phyloP scores from a whole-genome alignment of 2,113 vertebrate species.

The Erythrolamprus reginae region DNA sequence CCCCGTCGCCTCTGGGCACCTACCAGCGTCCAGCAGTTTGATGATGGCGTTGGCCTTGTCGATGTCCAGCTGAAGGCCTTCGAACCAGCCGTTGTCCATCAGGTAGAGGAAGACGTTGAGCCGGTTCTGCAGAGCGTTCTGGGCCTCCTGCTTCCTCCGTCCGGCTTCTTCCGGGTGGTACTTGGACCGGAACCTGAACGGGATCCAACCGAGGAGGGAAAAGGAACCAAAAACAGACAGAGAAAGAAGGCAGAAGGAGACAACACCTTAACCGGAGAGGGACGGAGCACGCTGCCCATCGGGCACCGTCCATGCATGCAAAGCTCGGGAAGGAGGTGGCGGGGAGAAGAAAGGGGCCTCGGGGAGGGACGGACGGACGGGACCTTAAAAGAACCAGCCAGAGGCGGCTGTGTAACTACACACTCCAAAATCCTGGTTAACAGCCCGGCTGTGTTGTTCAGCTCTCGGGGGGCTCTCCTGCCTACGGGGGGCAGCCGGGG shows the following conservation, averaged over 20 bases:
- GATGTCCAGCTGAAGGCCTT: conserved; percentile 82
- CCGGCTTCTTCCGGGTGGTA: conserved; percentile 90
- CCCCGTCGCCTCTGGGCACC: neutral
- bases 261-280: neutral
- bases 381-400: neutral
- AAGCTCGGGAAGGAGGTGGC: neutral
- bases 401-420: neutral
- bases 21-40: conserved; percentile 88
- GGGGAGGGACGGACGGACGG: neutral
- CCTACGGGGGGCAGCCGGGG: neutral
- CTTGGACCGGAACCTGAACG: conserved; percentile 86
- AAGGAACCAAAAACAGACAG: neutral
- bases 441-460: no score
- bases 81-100: conserved; percentile 83
- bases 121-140: conserved; percentile 78
- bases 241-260: neutral
- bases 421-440: neutral
- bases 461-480: neutral
- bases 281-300: neutral
- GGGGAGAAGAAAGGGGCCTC: neutral
- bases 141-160: conserved; percentile 77
- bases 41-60: conserved; percentile 81
- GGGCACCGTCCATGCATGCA: conserved; percentile 4
- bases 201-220: neutral
- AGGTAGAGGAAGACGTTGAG: conserved; percentile 81